Evolutionary conservation across 2,888 invertebrate species (phyloP).

Genomic region (Heliconius ismenius): DNA sequence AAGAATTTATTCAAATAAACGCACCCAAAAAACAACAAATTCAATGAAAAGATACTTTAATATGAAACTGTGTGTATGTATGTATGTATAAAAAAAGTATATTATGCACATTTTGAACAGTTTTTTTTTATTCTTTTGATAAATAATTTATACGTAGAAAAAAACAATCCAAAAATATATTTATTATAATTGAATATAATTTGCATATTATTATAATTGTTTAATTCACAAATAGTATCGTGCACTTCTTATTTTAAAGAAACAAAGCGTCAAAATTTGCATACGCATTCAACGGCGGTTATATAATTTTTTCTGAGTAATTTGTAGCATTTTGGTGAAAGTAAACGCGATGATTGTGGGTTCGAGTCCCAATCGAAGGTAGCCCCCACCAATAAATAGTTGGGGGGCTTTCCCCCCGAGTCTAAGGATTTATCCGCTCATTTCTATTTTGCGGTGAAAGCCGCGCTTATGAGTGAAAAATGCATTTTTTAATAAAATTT

Average conservation of each 20-base stretch:
- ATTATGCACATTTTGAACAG: not conserved
- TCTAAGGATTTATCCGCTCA: no score
- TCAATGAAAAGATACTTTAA: not conserved
- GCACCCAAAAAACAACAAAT: not conserved
- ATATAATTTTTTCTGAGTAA: not conserved
- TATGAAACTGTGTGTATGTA: not conserved
- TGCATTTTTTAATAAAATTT: no score
- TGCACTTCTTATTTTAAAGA: slow-evolving; percentile 1
- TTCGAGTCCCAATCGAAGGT: not conserved
- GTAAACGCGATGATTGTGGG: not conserved
- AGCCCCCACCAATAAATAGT: not conserved
- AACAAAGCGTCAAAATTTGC: not conserved
- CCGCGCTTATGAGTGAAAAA: no score
- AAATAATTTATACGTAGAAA: not conserved
- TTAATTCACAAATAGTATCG: slow-evolving; percentile 8
- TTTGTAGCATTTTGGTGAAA: not conserved
- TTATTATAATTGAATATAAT: slow-evolving; percentile 4
- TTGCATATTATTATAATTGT: slow-evolving; percentile 21
- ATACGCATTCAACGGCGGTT: not conserved
- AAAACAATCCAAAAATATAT: not conserved
- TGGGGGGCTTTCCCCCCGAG: no score
- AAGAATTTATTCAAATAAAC: slow-evolving; percentile 3
- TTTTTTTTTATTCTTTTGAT: not conserved
- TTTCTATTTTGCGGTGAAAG: no score
- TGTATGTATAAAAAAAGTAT: not conserved